phyloP scores from a whole-genome alignment of 2,888 invertebrate species.

The Salticus scenicus region DNA sequence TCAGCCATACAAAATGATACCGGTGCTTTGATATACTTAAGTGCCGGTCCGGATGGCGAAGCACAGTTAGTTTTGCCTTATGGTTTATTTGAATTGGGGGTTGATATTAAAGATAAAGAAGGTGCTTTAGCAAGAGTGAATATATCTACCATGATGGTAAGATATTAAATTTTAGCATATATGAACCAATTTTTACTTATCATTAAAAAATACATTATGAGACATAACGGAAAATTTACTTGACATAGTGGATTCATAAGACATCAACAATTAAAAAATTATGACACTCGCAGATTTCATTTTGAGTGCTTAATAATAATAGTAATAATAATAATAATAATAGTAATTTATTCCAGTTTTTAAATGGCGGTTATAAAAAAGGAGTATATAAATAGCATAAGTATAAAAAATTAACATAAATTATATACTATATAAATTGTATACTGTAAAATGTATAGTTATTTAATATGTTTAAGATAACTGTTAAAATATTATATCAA shows the following conservation, averaged over 20 bases:
- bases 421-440: too few relatives aligned
- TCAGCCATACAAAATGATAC: conserved; percentile 70
- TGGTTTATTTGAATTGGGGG: conserved; percentile 72
- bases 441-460: too few relatives aligned
- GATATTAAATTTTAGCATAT: background rate
- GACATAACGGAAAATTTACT: background rate
- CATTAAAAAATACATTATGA: background rate
- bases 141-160: conserved; percentile 71
- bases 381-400: too few relatives aligned
- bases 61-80: conserved; percentile 71
- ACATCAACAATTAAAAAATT: too few relatives aligned
- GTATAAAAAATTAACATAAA: too few relatives aligned
- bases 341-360: too few relatives aligned
- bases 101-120: conserved; percentile 72
- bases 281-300: too few relatives aligned
- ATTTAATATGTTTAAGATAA: too few relatives aligned
- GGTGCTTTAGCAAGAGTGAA: conserved; percentile 72
- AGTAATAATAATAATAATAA: too few relatives aligned
- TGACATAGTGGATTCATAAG: background rate
- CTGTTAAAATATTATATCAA: too few relatives aligned
- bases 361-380: too few relatives aligned
- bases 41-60: conserved; percentile 71
- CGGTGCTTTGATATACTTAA: conserved; percentile 70
- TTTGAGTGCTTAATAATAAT: too few relatives aligned
- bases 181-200: background rate